A percentile compares a stretch with the other conserved stretches of the same genome.
These are phyloP conservation scores for Cerceris rybyensis DNA, from an alignment of 2,888 invertebrate genomes.

Conservation along the genomic window DNA sequence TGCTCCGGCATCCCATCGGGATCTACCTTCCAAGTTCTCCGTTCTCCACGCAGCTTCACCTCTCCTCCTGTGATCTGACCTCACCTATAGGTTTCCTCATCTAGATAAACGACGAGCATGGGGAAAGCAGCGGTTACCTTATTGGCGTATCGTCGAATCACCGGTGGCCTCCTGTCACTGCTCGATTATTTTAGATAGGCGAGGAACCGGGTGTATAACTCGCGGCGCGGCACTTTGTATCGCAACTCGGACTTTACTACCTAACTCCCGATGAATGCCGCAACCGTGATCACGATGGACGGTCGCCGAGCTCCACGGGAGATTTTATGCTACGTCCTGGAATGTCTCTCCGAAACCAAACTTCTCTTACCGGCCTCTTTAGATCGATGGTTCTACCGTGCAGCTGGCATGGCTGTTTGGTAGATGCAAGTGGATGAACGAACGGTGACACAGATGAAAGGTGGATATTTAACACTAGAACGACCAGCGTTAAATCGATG, in stretches of 20 bases:
- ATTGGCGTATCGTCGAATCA: conserved; percentile 73
- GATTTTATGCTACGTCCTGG: conserved; percentile 29
- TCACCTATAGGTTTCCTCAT: conserved; percentile 47
- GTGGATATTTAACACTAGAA: no score
- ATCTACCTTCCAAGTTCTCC: conserved; percentile 24
- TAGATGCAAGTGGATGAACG: no score
- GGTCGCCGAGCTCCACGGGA: conserved; percentile 14
- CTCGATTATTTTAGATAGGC: conserved; percentile 64
- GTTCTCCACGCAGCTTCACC: conserved; percentile 29
- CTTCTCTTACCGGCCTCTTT: conserved; percentile 8
- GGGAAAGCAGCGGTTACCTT: conserved; percentile 57
- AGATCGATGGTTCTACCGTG: conserved; percentile 32
- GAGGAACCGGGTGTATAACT: conserved; percentile 53
- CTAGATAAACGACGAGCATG: conserved; percentile 51
- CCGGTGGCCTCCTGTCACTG: conserved; percentile 55
- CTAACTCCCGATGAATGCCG: conserved; percentile 55
- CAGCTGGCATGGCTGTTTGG: conserved; percentile 29
- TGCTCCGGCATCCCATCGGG: conserved; percentile 23
- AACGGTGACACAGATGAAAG: no score
- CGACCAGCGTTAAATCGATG: no score
- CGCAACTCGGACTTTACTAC: conserved; percentile 38
- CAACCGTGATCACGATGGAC: conserved; percentile 38
- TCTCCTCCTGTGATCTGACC: conserved; percentile 39
- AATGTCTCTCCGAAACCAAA: conserved; percentile 44
- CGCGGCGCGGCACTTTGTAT: conserved; percentile 57